Base-by-base conservation (phyloP, 2,797 vertebrate species). In the Spea hammondii region DNA sequence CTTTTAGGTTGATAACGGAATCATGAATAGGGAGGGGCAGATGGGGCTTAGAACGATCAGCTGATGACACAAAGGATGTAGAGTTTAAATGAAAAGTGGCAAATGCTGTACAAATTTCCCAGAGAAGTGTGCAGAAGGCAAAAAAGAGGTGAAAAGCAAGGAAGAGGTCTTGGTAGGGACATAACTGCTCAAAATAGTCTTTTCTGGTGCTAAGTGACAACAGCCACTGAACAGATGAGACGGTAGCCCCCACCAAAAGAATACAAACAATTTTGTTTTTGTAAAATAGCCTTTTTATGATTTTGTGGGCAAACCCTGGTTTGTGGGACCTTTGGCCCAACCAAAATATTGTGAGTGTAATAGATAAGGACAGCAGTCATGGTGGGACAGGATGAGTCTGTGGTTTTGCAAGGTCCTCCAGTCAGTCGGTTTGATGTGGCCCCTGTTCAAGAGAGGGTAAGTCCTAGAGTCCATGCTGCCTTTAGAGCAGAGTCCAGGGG, bases 401-500 rank as follows among this genome's bases (percentile, higher is more conserved):
- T 10, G 44, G 64, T 8, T 46, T 44, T 11, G 4, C 64, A 65
- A 11, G 9, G 4, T 8, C 6, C 44, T 44, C 32, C 32, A n/a
- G 59, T 50, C 32, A 32, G 32, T 32, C 32, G 32, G 32, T 32
- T 32, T 32, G 32, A 32, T 32, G 32, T 32, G 9, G 47, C 14
- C n/a, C 47, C 13, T 14, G 13, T 65, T 8, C 13, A 51, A 47
- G 72, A 64, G 51, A 44, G 8, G 47, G 8, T 32, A 46, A 49
- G 48, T n/a, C 60, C 72, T 13, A n/a, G 51, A 11, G 11, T 11
- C 51, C 9, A 8, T 8, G 13, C 13, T 4, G 32, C 64, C 12
- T 65, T 32, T 46, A 8, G 64, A 46, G 44, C 64, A 45, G 64
- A 65, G 44, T 65, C 64, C 32, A 65, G 64, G 13, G 72, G 59